Percentiles rank a stretch among this genome's conserved stretches.
Conservation (phyloP, 2,113 vertebrate species). For the Fulica atra region DNA sequence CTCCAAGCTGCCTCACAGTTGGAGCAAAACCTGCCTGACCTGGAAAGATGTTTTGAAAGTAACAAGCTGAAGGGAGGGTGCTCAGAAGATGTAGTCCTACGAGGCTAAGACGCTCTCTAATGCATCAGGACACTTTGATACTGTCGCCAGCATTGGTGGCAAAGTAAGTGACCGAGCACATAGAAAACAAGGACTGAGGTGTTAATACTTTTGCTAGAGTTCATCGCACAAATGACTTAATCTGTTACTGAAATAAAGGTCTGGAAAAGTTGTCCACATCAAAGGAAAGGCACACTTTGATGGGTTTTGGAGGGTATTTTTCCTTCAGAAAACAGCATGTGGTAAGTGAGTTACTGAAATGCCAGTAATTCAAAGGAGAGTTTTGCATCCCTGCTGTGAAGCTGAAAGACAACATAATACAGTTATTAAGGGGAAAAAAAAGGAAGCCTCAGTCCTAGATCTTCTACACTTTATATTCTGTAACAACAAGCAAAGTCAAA, state of each 20-base stretch:
- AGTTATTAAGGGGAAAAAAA: neutral
- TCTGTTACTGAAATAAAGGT: slow-evolving; percentile 28
- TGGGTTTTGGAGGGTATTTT: neutral
- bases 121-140: neutral
- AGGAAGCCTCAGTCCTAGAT: neutral
- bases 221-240: slow-evolving; percentile 39
- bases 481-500: neutral
- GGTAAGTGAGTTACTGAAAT: slow-evolving; percentile 39
- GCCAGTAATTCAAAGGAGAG: slow-evolving; percentile 46
- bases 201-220: slow-evolving; percentile 17
- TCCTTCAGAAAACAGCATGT: slow-evolving; percentile 46
- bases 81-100: neutral
- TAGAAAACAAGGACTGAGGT: neutral
- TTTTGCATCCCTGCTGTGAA: slow-evolving; percentile 54
- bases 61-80: neutral
- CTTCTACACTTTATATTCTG: neutral
- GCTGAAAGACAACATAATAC: slow-evolving; percentile 68
- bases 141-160: neutral
- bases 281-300: slow-evolving; percentile 47
- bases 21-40: neutral
- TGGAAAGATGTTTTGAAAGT: neutral
- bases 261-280: slow-evolving; percentile 24
- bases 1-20: neutral
- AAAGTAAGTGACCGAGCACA: neutral
- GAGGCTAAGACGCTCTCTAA: neutral